Base-by-base conservation (phyloP, 2,888 invertebrate species). In the Neocrepidodera transversa region DNA sequence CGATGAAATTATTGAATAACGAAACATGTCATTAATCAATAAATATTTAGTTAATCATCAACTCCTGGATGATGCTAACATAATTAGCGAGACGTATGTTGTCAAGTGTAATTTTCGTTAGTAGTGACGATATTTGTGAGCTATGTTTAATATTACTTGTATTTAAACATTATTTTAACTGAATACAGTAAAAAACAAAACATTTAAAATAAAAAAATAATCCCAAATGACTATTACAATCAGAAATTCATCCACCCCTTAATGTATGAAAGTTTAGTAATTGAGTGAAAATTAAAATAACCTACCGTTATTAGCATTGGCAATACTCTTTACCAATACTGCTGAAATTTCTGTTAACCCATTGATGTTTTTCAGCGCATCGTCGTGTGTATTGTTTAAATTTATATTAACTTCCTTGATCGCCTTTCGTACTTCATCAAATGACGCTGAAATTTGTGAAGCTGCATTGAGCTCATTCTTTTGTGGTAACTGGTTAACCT, bases 381-480 rank as follows among this genome's bases (percentile, higher is more conserved):
- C 23, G 32, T 52, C 42, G 43, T 43, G 32, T 8, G 11, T 52
- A 13, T 13, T 50, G 30, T 51, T 26, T 5, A 49, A 40, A 63
- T 45, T 36, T 45, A 13, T 30, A 8, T n/a, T 32, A 6, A 57
- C 43, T 23, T 40, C 13, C 2, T 13, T 18, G n/a, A 40, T 28
- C 10, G 30, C 32, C 7, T 32, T 30, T 10, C 32, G 11, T 10
- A 53, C 17, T 20, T 43, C 43, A 23, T 35, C 43, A 13, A 26
- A 38, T 16, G 38, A 18, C 2, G 10, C 4, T 2, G 5, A 10
- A n/a, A 14, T 23, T 14, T 17, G 90, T 80, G 61, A 85, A 83
- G 32, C 85, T 73, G 10, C 79, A 56, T 84, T 82, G 1, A 90
- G 76, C 59, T 87, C 86, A 0, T 77, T 71, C 11, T 78, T 76